Evolutionary conservation across 2,797 vertebrate species (phyloP).

Genomic region (Geotrypetes seraphini): DNA sequence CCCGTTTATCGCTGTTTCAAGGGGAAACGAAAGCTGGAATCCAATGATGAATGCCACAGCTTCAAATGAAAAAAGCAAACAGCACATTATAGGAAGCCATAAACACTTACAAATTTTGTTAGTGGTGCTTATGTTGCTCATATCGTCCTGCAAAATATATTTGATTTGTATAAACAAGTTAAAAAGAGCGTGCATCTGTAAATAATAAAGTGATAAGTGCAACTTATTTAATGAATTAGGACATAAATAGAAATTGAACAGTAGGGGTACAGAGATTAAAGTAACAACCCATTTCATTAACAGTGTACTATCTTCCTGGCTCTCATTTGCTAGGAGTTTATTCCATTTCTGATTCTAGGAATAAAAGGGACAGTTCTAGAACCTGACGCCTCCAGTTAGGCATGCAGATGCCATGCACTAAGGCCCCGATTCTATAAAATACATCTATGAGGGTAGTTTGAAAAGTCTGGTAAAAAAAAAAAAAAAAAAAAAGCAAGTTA

Average conservation of each 20-base stretch:
- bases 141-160: slow-evolving; percentile 42
- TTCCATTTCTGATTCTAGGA: slow-evolving; percentile 23
- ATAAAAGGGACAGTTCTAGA: no score
- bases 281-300: slow-evolving; percentile 52
- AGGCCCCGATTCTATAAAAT: no score
- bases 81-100: slow-evolving; percentile 35
- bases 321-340: slow-evolving; percentile 35
- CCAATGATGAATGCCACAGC: slow-evolving; percentile 3
- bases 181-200: slow-evolving; percentile 50
- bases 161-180: slow-evolving; percentile 44
- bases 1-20: slow-evolving; percentile 15
- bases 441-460: no score
- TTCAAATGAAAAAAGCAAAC: slow-evolving; percentile 31
- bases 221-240: slow-evolving; percentile 52
- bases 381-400: no score
- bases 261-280: slow-evolving; percentile 49
- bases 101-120: slow-evolving; percentile 24
- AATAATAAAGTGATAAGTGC: slow-evolving; percentile 48
- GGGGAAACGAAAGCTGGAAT: slow-evolving; percentile 14
- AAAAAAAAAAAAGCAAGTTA: no score
- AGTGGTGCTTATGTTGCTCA: slow-evolving; percentile 12
- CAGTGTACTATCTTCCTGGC: slow-evolving; percentile 49
- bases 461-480: no score
- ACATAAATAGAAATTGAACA: slow-evolving; percentile 54
- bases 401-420: no score